Evolutionary conservation across 1,140 invertebrate genomes (phyloP).

Genomic region (Aculops lycopersici): DNA sequence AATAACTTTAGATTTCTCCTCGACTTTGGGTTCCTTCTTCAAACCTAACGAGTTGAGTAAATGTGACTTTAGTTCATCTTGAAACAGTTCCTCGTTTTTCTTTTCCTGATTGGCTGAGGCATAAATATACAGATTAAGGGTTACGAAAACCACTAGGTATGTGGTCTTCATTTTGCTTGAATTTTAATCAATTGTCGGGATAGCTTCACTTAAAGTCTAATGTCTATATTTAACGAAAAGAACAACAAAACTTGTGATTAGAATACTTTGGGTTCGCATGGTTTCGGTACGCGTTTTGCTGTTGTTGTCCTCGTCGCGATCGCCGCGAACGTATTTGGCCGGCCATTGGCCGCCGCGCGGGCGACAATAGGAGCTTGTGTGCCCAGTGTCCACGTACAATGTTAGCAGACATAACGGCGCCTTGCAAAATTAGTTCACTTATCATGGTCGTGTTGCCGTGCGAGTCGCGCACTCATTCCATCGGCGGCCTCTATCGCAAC

Average conservation of each 20-base stretch:
- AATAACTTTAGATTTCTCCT: not conserved
- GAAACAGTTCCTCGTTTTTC: not conserved
- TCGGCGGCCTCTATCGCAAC: no score
- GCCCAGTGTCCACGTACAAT: not conserved
- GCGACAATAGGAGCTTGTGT: no score
- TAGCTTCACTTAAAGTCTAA: no score
- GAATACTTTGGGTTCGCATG: not conserved
- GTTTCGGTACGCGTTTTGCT: not conserved
- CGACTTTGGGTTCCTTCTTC: not conserved
- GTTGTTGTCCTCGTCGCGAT: not conserved
- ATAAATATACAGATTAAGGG: slow-evolving; percentile 12
- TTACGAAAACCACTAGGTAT: slow-evolving; percentile 13
- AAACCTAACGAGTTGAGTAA: not conserved
- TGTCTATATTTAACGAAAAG: no score
- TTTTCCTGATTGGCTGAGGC: not conserved
- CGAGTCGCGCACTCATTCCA: no score
- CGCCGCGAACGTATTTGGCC: not conserved
- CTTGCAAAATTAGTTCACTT: no score
- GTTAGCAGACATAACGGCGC: not conserved
- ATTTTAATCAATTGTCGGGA: not conserved
- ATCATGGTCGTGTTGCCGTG: no score
- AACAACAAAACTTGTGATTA: no score
- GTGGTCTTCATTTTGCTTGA: not conserved
- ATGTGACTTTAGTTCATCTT: not conserved
- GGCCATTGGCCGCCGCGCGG: not conserved